Percentiles rank a stretch among this genome's conserved stretches.
phyloP scores from a whole-genome alignment of 2,888 invertebrate species.

The Chouioia cunea region DNA sequence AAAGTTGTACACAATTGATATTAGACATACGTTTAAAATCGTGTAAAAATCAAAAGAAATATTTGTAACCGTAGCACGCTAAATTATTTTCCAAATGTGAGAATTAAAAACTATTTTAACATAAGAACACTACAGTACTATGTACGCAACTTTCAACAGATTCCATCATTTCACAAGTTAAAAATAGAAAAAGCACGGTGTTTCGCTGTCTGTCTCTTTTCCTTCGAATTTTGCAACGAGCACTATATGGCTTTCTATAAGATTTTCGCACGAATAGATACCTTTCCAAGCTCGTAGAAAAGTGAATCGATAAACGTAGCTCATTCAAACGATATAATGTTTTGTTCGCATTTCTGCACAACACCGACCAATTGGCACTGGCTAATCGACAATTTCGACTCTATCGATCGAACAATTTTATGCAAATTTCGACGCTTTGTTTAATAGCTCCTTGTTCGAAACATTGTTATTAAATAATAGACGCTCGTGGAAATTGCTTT shows the following conservation, averaged over 20 bases:
- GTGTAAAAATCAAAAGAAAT: background rate
- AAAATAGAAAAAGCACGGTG: slow-evolving; percentile 13
- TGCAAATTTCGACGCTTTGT: too few species aligned
- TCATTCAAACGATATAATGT: too few species aligned
- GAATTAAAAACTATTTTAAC: background rate
- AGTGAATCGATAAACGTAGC: too few species aligned
- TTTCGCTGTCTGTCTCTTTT: slow-evolving; percentile 19
- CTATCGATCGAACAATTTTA: too few species aligned
- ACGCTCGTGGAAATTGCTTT: too few species aligned
- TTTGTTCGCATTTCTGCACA: too few species aligned
- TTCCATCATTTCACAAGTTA: slow-evolving; percentile 9
- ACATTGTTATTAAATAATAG: too few species aligned
- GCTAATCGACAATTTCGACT: too few species aligned
- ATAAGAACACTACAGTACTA: background rate
- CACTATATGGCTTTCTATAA: slow-evolving; percentile 14
- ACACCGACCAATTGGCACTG: too few species aligned
- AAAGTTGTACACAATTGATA: slow-evolving; percentile 13
- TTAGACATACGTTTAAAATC: too few species aligned
- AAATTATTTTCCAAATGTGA: slow-evolving; percentile 15
- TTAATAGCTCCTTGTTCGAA: too few species aligned
- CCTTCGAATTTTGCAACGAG: background rate
- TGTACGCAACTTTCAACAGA: background rate
- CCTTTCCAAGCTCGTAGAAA: too few species aligned
- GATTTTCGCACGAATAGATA: slow-evolving; percentile 17
- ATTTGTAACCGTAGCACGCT: background rate